Evolutionary conservation across 2,113 vertebrate species (phyloP).

Genomic region (Microtus oregoni): DNA sequence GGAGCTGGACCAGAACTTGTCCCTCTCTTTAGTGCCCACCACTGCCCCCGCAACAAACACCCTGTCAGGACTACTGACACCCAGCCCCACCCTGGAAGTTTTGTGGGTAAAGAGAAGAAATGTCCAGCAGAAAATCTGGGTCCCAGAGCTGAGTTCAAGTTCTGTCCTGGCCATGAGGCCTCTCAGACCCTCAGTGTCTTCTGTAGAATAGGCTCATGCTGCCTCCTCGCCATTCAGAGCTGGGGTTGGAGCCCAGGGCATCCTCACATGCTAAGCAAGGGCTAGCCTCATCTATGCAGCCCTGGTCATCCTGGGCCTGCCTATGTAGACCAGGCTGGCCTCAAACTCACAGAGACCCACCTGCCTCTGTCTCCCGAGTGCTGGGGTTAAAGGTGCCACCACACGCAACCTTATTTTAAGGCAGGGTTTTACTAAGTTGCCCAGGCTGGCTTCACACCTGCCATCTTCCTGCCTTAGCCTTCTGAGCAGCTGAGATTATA

Average conservation of each 20-base stretch:
- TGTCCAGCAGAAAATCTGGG: background rate
- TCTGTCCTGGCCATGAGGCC: background rate
- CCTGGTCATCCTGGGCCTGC: background rate
- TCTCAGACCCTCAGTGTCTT: background rate
- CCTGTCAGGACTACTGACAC: background rate
- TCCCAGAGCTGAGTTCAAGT: background rate
- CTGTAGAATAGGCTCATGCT: fast-evolving
- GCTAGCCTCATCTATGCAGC: background rate
- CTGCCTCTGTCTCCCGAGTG: no score
- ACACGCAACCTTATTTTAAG: background rate
- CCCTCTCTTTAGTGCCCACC: background rate
- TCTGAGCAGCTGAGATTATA: background rate
- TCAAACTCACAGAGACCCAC: background rate
- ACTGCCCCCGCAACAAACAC: background rate
- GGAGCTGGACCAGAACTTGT: background rate
- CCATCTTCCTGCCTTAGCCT: background rate
- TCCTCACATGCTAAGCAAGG: background rate
- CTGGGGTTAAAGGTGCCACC: background rate
- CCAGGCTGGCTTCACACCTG: background rate
- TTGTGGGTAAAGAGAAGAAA: background rate
- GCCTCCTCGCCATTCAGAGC: background rate
- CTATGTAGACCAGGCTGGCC: background rate
- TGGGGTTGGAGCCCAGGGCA: no score
- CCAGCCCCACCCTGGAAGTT: background rate
- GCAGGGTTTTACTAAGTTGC: background rate